Evolutionary conservation across 2,113 vertebrate species (phyloP).

Genomic region (Etheostoma cragini): DNA sequence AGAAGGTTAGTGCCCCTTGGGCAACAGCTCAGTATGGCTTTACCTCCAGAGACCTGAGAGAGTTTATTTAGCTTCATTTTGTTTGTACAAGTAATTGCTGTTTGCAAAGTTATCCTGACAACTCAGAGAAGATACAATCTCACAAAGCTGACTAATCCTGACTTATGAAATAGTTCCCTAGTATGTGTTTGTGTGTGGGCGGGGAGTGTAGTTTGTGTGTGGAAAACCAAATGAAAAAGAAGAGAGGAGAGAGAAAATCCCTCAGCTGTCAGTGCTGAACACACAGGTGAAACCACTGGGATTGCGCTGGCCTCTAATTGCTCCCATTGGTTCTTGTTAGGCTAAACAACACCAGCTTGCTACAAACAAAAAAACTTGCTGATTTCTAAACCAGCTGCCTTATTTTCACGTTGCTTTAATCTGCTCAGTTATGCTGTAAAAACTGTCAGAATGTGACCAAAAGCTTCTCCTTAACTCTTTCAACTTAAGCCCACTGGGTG

Average conservation of each 20-base stretch:
- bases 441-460: conserved; percentile 5
- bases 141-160: conserved; percentile 13
- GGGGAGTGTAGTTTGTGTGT: neutral
- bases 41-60: neutral
- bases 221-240: conserved; percentile 47
- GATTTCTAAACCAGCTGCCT: conserved; percentile 6
- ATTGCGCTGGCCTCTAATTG: conserved; percentile 57
- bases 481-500: neutral
- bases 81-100: conserved; percentile 46
- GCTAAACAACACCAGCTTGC: conserved; percentile 43
- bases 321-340: conserved; percentile 55
- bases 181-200: neutral
- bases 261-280: neutral
- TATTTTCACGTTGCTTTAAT: neutral
- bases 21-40: conserved; percentile 1
- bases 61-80: conserved; percentile 41
- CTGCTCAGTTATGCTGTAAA: neutral
- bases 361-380: conserved; percentile 20
- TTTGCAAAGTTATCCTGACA: conserved; percentile 26
- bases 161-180: neutral
- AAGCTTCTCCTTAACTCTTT: neutral
- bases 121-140: neutral
- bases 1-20: neutral
- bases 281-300: conserved; percentile 28
- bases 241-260: conserved; percentile 16